Base-by-base conservation (phyloP, 2,888 invertebrate species). In the Podabrus alpinus region DNA sequence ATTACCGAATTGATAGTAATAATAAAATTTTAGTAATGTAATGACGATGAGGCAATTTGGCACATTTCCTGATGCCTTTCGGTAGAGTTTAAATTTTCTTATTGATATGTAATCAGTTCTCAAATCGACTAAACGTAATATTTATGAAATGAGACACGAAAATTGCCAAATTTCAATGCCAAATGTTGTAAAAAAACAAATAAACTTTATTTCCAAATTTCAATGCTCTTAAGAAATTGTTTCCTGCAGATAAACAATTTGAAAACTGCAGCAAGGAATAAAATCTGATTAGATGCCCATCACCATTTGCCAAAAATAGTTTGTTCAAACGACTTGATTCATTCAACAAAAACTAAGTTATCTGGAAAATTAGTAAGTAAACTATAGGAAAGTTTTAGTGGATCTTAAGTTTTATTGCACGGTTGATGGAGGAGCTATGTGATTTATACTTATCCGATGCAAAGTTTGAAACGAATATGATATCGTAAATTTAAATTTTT, bases 211-310 rank as follows among this genome's bases (percentile, higher is more conserved):
- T 69, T 75, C 69, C 69, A n/a, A n/a, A n/a, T n/a, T n/a, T n/a
- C n/a, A 71, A 72, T 72, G 64, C 72, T 68, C 68, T 71, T 69
- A 71, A 68, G 67, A 72, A 69, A 75, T 72, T 75, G 75, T 72
- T 72, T 75, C 66, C 71, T 75, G 72, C 69, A 72, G 71, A 75
- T 68, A 74, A 69, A 66, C 75, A 75, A 72, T 75, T 75, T 72
- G 69, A 72, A 75, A 71, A 75, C 72, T 69, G 69, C 67, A 73
- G 45, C 5, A 45, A 7, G 9, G n/a, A 45, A 45, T 45, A 45
- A 45, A 45, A 45, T 7, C 45, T 45, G 45, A 45, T 45, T 45
- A 45, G 45, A 45, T 7, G 45, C n/a, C 45, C 45, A 45, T 45
- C 45, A 45, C n/a, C 45, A 9, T 45, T 45, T 45, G 29, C 45